phyloP scores from a whole-genome alignment of 2,888 invertebrate genomes.

The Melinaea menophilus region DNA sequence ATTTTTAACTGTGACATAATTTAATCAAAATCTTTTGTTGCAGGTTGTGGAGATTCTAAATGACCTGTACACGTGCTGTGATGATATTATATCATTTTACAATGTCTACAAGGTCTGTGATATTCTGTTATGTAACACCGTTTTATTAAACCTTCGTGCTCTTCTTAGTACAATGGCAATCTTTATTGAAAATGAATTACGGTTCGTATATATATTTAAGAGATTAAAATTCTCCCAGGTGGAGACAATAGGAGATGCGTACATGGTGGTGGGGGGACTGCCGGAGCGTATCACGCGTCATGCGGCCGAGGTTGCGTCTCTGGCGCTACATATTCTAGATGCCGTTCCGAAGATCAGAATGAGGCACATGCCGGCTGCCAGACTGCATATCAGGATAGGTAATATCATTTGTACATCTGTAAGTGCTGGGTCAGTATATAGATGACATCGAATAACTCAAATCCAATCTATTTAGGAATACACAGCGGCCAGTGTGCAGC shows the following conservation, averaged over 20 bases:
- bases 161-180: too few species aligned
- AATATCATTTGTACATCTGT: constrained; percentile 3
- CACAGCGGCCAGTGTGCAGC: constrained; percentile 85
- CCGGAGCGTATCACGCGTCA: constrained; percentile 85
- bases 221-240: constrained; percentile 65
- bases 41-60: constrained; percentile 92
- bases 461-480: constrained; percentile 50
- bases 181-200: too few species aligned
- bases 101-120: constrained; percentile 87
- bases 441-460: background rate
- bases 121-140: too few species aligned
- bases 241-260: constrained; percentile 90
- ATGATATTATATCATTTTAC: constrained; percentile 91
- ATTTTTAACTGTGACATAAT: too few species aligned
- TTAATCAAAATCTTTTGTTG: constrained; percentile 26
- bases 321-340: constrained; percentile 85
- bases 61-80: constrained; percentile 92
- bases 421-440: background rate
- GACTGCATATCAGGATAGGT: constrained; percentile 84
- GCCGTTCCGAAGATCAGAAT: constrained; percentile 83
- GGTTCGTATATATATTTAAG: too few species aligned
- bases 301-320: constrained; percentile 87
- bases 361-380: constrained; percentile 81
- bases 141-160: too few species aligned
- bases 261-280: constrained; percentile 88